These are phyloP conservation scores for Aix galericulata DNA, from an alignment of 2,113 vertebrate species.

Conservation along the genomic window DNA sequence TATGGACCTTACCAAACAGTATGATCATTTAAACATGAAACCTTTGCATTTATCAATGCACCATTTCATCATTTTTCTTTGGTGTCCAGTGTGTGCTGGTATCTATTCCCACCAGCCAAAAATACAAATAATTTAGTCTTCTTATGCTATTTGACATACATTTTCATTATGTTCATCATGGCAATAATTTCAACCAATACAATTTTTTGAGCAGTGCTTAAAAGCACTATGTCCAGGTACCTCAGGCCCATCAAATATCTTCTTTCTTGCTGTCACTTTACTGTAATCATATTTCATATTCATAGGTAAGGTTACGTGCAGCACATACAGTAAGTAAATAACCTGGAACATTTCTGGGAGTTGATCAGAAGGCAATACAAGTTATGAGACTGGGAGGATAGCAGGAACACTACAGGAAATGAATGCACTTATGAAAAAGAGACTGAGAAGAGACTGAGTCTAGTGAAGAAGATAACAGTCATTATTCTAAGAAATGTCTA, in stretches of 20 bases:
- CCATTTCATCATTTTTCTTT: background rate
- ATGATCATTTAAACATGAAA: background rate
- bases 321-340: background rate
- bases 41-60: background rate
- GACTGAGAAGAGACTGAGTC: background rate
- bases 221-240: background rate
- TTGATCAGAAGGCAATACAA: background rate
- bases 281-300: background rate
- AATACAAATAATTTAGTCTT: background rate
- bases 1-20: background rate
- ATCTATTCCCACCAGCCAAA: background rate
- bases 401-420: background rate
- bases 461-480: background rate
- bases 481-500: background rate
- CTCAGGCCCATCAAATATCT: background rate
- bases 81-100: background rate
- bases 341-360: background rate
- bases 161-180: background rate
- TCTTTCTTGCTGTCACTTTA: background rate
- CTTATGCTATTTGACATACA: background rate
- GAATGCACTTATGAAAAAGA: background rate
- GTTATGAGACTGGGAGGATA: background rate
- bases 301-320: background rate
- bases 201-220: background rate
- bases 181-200: background rate